Conservation (phyloP, 2,113 vertebrate genomes). For the Eclectus roratus region DNA sequence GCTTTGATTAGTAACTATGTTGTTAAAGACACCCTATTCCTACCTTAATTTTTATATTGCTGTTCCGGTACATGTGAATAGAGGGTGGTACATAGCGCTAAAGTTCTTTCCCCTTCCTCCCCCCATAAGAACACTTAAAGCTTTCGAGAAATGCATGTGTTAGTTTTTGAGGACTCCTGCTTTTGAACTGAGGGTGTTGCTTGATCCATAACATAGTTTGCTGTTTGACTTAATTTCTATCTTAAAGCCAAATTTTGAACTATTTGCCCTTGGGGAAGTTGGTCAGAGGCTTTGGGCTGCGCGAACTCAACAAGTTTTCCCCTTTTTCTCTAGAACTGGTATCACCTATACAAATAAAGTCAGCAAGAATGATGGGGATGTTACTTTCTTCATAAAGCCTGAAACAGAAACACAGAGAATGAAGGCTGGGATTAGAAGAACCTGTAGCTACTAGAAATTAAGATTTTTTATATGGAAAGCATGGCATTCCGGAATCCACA, state of each 20-base stretch:
- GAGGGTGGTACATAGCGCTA: not conserved
- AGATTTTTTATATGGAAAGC: not conserved
- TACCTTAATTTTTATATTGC: not conserved
- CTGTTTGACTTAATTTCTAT: not conserved
- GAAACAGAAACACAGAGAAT: not conserved
- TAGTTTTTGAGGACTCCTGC: not conserved
- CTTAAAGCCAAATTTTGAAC: not conserved
- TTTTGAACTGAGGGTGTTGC: slow-evolving; percentile 2
- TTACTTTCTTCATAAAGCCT: not conserved
- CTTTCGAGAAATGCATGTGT: not conserved
- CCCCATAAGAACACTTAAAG: not conserved
- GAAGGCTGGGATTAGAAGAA: not conserved
- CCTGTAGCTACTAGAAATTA: not conserved
- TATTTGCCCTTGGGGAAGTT: not conserved
- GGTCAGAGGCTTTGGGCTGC: not conserved
- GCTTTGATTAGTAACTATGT: not conserved
- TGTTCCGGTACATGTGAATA: slow-evolving; percentile 6
- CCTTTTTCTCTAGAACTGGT: not conserved
- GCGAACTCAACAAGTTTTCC: not conserved
- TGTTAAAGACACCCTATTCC: slow-evolving; percentile 7
- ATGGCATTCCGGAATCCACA: not conserved
- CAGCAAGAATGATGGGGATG: not conserved
- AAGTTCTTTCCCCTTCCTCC: slow-evolving; percentile 20
- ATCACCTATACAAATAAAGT: not conserved
- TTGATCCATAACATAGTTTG: not conserved